Base-by-base conservation (phyloP, 2,113 vertebrate genomes). In the Erpornis zantholeuca region DNA sequence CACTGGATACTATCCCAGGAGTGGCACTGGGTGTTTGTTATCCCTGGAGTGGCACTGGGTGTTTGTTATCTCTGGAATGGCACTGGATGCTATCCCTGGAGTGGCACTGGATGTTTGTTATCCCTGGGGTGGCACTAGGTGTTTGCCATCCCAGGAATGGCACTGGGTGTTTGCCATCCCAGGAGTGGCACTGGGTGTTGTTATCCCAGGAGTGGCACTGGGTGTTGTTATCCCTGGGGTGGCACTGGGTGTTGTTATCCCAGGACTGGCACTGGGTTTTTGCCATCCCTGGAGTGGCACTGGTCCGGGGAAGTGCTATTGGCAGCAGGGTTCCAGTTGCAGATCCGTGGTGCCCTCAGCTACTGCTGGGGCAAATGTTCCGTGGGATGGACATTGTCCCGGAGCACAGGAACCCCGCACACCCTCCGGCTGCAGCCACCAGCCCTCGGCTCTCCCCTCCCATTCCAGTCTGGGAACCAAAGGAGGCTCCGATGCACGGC, bases 31-130 rank as follows among this genome's bases (percentile, higher is more conserved):
- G 33, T 35, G 18, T 7, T 7, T 35, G 14, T 7, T 7, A 2
- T 4, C 31, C 40, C 2, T 6, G 4, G 7, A n/a, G 13, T n/a
- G 23, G 12, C 38, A 31, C n/a, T 49, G 42, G 56, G 2, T 38
- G 10, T 10, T 54, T 31, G 8, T 10, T 6, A 4, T 9, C 36
- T 16, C 2, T 22, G 4, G 20, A 6, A 0, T 18, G 33, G 10
- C 20, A 50, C 81, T 1, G 33, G 11, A 28, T 33, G 31, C 29
- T 72, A 8, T 63, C 65, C 65, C 47, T 56, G 4, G 11, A n/a
- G 23, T 8, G 49, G 63, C 63, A 25, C 60, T 54, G 35, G 85
- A 27, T 66, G 33, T 44, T 38, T 38, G n/a, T 12, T 11, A 4
- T 11, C 25, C 66, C 10, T 2, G 13, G 18, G 27, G 16, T 72